Conservation (phyloP, 2,797 vertebrate species). For the Peromyscus attwateri region DNA sequence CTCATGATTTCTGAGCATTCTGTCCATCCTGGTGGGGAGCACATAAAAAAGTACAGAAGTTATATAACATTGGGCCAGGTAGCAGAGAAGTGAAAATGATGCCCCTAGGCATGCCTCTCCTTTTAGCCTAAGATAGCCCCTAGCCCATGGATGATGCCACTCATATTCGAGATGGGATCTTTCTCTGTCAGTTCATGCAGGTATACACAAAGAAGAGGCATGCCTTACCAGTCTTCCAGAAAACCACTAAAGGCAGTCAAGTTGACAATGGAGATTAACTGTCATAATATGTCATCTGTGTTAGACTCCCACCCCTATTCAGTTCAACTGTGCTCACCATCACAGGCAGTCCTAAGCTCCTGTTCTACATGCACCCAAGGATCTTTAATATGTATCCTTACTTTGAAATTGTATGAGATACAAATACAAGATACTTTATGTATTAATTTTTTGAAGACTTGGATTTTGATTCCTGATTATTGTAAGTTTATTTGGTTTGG, state of each 20-base stretch:
- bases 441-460: slow-evolving; percentile 46
- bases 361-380: neutral
- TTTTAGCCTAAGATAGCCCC: neutral
- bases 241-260: neutral
- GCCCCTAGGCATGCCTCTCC: neutral
- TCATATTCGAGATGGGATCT: neutral
- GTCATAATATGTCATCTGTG: neutral
- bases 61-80: neutral
- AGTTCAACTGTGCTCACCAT: neutral
- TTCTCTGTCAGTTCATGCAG: neutral
- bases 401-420: neutral
- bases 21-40: neutral
- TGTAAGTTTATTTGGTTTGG: slow-evolving; percentile 10
- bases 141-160: neutral
- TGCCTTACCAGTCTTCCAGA: neutral
- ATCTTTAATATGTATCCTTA: neutral
- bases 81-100: neutral
- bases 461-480: neutral
- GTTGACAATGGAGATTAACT: neutral
- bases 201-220: neutral
- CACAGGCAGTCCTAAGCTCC: neutral
- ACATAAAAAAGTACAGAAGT: neutral
- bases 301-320: neutral
- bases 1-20: neutral
- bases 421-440: neutral